Percentiles rank a stretch among this genome's conserved stretches.
These are phyloP conservation scores for Zalophus californianus DNA, from an alignment of 2,797 vertebrate genomes.

Conservation along the genomic window DNA sequence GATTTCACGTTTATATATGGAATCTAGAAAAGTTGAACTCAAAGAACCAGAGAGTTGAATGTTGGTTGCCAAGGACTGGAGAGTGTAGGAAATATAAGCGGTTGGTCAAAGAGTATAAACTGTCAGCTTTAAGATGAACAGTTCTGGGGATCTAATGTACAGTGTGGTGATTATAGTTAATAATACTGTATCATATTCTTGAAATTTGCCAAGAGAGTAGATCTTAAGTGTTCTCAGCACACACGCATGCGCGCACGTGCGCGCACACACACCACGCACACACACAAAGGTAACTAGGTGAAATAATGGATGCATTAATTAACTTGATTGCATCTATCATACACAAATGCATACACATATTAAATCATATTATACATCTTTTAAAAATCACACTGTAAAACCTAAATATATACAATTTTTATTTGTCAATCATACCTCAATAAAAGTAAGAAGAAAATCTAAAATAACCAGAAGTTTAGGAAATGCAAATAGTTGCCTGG, in stretches of 20 bases:
- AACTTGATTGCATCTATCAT: background rate
- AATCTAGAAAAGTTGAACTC: background rate
- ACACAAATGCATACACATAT: background rate
- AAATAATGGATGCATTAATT: background rate
- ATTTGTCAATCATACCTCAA: background rate
- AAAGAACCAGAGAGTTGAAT: background rate
- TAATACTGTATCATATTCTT: background rate
- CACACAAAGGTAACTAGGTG: background rate
- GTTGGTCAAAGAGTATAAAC: background rate
- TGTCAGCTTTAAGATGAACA: background rate
- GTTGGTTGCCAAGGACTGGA: background rate
- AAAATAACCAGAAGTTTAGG: conserved; percentile 15
- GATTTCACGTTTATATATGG: background rate
- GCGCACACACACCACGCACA: background rate
- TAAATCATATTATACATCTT: background rate
- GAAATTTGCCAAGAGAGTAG: background rate
- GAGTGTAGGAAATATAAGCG: background rate
- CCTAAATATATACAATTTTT: background rate
- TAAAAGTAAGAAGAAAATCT: background rate
- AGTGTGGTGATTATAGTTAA: background rate
- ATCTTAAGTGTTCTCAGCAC: background rate
- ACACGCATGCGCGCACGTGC: background rate
- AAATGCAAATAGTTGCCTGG: background rate
- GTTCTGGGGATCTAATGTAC: background rate
- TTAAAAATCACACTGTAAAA: background rate